Percentiles rank a stretch among this genome's conserved stretches.
These are phyloP conservation scores for Drosophila nigricruria DNA, from an alignment of 2,888 invertebrate species.

Conservation along the genomic window DNA sequence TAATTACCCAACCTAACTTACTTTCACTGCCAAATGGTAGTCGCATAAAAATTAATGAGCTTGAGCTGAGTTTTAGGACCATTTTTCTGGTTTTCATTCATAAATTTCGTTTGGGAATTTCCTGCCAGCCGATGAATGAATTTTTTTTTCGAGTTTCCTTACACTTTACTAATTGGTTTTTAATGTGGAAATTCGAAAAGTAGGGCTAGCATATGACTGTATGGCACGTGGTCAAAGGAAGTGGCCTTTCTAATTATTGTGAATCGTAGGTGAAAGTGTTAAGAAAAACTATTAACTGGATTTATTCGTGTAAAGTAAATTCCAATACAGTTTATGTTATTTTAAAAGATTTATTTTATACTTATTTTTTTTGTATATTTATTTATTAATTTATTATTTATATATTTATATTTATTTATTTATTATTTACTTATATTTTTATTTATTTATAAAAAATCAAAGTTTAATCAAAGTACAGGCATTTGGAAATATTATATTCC, in stretches of 20 bases:
- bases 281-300: neutral
- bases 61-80: constrained; percentile 28
- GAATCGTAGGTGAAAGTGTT: neutral
- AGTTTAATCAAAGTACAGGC: too few species aligned
- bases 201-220: neutral
- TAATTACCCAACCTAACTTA: constrained; percentile 71
- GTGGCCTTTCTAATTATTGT: neutral
- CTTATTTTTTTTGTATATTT: too few species aligned
- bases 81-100: constrained; percentile 57
- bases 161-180: constrained; percentile 56
- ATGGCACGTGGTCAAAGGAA: constrained; percentile 10
- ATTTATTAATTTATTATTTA: neutral
- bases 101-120: constrained; percentile 59
- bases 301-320: neutral
- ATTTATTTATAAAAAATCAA: too few species aligned
- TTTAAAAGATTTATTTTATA: neutral
- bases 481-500: too few species aligned
- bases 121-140: constrained; percentile 64
- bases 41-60: constrained; percentile 72
- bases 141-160: constrained; percentile 23
- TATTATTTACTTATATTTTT: too few species aligned
- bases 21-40: constrained; percentile 68
- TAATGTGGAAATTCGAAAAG: constrained; percentile 61
- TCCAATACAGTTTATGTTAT: neutral
- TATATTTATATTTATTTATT: too few species aligned